Base-by-base conservation (phyloP, 2,797 vertebrate species). In the Apogon talboti region DNA sequence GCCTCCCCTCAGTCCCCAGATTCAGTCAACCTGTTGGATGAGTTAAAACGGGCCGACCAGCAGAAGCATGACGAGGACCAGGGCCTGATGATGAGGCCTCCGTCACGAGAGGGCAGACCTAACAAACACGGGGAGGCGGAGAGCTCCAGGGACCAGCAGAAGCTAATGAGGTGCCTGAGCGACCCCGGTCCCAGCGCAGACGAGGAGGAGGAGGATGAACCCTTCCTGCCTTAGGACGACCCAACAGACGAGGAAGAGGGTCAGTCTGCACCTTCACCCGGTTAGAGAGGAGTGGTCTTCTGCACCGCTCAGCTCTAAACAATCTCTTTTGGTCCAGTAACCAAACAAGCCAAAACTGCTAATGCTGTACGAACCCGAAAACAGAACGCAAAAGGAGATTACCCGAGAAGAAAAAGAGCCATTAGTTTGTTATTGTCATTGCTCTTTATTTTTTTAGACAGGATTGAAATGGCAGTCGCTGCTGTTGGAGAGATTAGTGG, bases 1-100 rank as follows among this genome's bases (percentile, higher is more conserved):
- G 97, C 97, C 11, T 98, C 97, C 0, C 96, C 97, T 0, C 95
- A 97, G 92, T 96, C 95, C 5, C 96, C 95, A 0, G 96, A 98
- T 76, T 95, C 95, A 0, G 77, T 96, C 79, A 95, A 93, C 63
- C 28, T 96, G 74, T 83, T 93, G 76, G 94, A 95, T 0, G 96
- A 97, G 86, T 91, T 94, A 13, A 75, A 49, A 11, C 65, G 15
- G 16, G 76, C 46, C 0, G 38, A 79, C 61, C 81, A 79, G 24
- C 16, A 42, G 54, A 19, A 24, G 28, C 14, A 18, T 28, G 9
- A 89, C 0, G 92, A 95, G 0, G 95, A 94, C 0, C 87, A 74
- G 7, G 95, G 95, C 46, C 92, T 98, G 44, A 87, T 87, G 76
- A 97, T 99, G 93, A 93, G 82, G 43, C 89, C 91, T 55, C 91